phyloP scores from a whole-genome alignment of 2,113 vertebrate genomes.

The Micronisus gabar region DNA sequence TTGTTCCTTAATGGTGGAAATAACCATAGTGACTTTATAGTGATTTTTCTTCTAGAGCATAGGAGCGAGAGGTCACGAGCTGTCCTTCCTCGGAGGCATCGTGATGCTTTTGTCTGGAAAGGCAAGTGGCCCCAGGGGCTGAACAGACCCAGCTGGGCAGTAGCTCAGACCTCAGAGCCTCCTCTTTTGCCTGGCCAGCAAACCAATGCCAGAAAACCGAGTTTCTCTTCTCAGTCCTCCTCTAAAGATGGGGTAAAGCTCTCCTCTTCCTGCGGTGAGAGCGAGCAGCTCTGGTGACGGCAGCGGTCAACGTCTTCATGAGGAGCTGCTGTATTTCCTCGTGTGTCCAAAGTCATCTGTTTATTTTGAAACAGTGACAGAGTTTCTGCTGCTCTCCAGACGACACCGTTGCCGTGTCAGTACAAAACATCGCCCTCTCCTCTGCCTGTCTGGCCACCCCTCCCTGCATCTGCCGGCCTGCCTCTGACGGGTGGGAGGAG shows the following conservation, averaged over 20 bases:
- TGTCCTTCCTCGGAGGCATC: neutral
- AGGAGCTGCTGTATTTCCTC: neutral
- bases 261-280: neutral
- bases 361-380: conserved; percentile 24
- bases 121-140: neutral
- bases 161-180: neutral
- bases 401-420: rapidly evolving
- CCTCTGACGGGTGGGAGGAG: neutral
- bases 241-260: neutral
- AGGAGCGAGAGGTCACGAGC: rapidly evolving
- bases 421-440: neutral
- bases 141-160: neutral
- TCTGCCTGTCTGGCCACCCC: neutral
- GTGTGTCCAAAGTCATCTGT: neutral
- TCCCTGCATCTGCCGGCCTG: neutral
- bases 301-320: rapidly evolving
- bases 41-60: neutral
- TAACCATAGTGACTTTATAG: neutral
- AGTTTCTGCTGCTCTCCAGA: neutral
- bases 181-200: neutral
- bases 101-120: neutral
- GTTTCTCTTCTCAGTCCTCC: neutral
- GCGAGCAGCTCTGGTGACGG: rapidly evolving
- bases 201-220: neutral
- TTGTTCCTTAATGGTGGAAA: neutral